Evolutionary conservation across 1,140 invertebrate species (phyloP).

Genomic region (Cardiocondyla obscurior): DNA sequence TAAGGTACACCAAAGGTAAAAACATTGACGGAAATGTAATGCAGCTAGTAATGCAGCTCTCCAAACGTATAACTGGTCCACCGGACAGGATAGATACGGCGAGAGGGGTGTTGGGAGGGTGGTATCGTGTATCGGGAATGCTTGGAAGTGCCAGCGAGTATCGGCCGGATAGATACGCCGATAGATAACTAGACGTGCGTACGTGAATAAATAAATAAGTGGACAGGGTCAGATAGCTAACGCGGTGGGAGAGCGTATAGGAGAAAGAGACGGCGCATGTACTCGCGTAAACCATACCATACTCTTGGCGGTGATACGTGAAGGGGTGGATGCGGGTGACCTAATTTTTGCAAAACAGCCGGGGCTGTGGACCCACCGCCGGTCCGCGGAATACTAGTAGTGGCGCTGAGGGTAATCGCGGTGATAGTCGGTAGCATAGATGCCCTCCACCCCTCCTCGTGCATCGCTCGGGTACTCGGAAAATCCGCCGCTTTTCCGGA

Average conservation of each 20-base stretch:
- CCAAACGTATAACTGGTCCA: not conserved
- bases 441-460: not conserved
- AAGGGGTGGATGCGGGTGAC: conserved; percentile 53
- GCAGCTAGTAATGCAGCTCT: not conserved
- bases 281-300: conserved; percentile 31
- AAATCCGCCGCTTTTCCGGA: conserved; percentile 79
- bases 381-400: conserved; percentile 39
- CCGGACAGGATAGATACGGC: not conserved
- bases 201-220: not conserved
- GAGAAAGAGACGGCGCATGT: conserved; percentile 6
- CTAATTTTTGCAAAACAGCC: conserved; percentile 75
- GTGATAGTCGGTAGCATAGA: conserved; percentile 43
- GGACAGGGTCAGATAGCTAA: too few species aligned
- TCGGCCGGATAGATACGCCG: not conserved
- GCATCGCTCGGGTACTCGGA: conserved; percentile 60
- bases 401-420: conserved; percentile 24
- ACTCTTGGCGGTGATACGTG: not conserved
- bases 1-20: not conserved
- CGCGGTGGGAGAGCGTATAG: too few species aligned
- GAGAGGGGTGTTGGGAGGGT: too few species aligned
- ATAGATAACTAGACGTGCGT: not conserved
- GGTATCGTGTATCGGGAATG: not conserved
- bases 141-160: not conserved
- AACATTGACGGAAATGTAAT: not conserved
- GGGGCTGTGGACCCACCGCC: conserved; percentile 52